Base-by-base conservation (phyloP, 35 echinoderm and acorn worm species). In the Apostichopus californicus region DNA sequence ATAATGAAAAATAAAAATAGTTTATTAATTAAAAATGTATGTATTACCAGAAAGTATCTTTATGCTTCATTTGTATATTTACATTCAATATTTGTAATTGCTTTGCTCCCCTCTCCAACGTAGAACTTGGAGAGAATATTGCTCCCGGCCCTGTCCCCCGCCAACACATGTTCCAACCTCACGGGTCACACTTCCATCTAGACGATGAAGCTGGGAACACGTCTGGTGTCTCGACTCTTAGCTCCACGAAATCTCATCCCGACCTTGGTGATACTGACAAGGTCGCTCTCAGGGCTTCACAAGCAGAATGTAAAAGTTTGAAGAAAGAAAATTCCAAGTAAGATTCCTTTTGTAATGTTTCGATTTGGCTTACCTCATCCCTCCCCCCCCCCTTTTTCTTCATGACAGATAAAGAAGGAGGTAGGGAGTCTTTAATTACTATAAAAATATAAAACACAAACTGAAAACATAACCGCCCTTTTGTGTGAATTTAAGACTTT, bases 171-270 rank as follows among this genome's bases (percentile, higher is more conserved):
- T 66, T 54, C 22, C 86, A 56, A 6, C 58, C 86, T 73, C 86
- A 89, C 54, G 61, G 28, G 21, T 34, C 60, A 5, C 34, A 54
- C 9, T 89, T 89, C n/a, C 90, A 92, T 72, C 64, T 55, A 5
- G 96, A 98, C 10, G 94, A 95, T 57, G 96, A 98, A 64, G 94
- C 90, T 5, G 94, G 94, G 22, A 93, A 94, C 58, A 98, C 96
- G 5, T 98, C 96, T 0, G 96, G 96, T n/a, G 96, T 98, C 70
- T 98, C 96, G 0, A 98, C 96, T 21, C 91, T 98, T 5, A 95
- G 94, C 79, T 98, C 96, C 63, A 93, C 71, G 12, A 98, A 94
- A 73, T 98, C 96, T 1, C 94, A 94, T 10, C 92, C 91, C 22
- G 94, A 95, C 55, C 52, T 95, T 6, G 55, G 56, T 72, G 86